Evolutionary conservation across 2,888 invertebrate species (phyloP).

Genomic region (Spodoptera exigua): DNA sequence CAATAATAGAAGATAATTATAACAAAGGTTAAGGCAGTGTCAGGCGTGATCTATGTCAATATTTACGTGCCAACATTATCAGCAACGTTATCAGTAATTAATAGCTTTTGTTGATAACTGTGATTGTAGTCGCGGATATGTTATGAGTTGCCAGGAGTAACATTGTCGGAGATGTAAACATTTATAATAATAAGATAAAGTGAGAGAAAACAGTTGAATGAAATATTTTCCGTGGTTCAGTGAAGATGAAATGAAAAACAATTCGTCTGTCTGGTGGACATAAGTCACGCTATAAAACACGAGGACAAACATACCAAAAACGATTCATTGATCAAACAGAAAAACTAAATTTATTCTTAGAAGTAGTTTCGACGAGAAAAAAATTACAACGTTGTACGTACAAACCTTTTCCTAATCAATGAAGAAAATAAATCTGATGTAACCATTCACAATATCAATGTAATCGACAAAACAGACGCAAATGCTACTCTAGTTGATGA

Average conservation of each 20-base stretch:
- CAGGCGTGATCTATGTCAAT: constrained; percentile 84
- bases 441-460: neutral
- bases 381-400: too few species aligned
- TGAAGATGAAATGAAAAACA: neutral
- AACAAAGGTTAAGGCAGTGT: constrained; percentile 83
- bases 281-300: too few species aligned
- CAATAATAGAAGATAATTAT: constrained; percentile 79
- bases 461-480: constrained; percentile 17
- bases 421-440: constrained; percentile 9
- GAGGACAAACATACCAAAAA: too few species aligned
- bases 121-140: constrained; percentile 72
- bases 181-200: constrained; percentile 27
- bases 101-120: constrained; percentile 69
- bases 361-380: too few species aligned
- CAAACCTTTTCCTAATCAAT: too few species aligned
- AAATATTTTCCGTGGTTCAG: constrained; percentile 5
- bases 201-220: constrained; percentile 20
- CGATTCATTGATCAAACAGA: too few species aligned
- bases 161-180: constrained; percentile 51
- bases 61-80: constrained; percentile 75
- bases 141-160: constrained; percentile 67
- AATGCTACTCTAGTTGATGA: constrained; percentile 3
- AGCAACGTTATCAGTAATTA: constrained; percentile 58
- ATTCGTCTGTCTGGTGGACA: too few species aligned
- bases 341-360: too few species aligned